Evolutionary conservation across 2,113 vertebrate species (phyloP), one percentile per base, ranked within the genome.

Genomic region (Microcebus jonahi): DNA sequence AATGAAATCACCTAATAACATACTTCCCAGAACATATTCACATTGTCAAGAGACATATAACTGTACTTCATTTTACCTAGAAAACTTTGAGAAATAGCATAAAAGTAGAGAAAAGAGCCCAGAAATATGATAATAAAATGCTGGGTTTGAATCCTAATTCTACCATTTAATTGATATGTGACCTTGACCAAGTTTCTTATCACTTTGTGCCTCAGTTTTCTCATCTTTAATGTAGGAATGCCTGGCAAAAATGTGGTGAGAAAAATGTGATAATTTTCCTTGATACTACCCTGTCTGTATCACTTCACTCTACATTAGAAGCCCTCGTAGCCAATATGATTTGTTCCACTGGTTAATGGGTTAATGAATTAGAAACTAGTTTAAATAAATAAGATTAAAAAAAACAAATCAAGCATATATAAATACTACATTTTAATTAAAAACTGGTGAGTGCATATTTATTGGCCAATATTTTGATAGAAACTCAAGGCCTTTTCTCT

Each of bases 331-430:
- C 9, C 34, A 71, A 34, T 45, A 81, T 17, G 17, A 89, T 82
- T 27, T 55, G 18, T 39, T 6, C 31, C 11, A 50, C 8, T 90
- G 6, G 34, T 73, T n/a, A 5, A 70, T 13, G 55, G 0, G 1
- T 61, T 96, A 92, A 55, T 79, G 61, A 92, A 53, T 36, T 84
- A 92, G 42, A 96, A 90, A 5, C 13, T 59, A 14, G 31, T 59
- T 92, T 53, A 93, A 59, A 39, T 59, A 84, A 73, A 71, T 25
- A 45, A 55, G 10, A 15, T 29, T 5, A 67, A 61, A 79, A n/a
- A 71, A 21, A 59, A 12, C 6, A 50, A 94, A 77, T 14, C 2
- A 27, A 39, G 50, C 27, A 14, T 6, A 17, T 71, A 7, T 83
- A 85, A 61, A 80, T 68, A 11, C 34, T 84, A 3, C 39, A 80